These are phyloP conservation scores for Scaeva pyrastri DNA, from an alignment of 2,888 invertebrate species.

Conservation along the genomic window DNA sequence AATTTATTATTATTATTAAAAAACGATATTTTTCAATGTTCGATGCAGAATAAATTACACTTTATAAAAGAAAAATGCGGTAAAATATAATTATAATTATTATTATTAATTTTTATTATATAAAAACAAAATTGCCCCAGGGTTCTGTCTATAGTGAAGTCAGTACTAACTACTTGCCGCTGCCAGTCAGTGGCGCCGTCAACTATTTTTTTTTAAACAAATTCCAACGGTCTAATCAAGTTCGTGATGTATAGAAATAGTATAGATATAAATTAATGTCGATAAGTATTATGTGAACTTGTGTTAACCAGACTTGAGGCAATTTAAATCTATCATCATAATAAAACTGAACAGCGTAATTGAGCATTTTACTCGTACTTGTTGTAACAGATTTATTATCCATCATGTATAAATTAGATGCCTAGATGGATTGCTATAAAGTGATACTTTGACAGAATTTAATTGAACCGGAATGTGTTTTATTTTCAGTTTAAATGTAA, in stretches of 20 bases:
- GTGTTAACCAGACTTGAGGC: background rate
- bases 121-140: slow-evolving; percentile 32
- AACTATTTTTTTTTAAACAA: background rate
- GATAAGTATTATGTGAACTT: background rate
- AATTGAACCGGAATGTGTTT: slow-evolving; percentile 2
- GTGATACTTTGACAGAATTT: slow-evolving; percentile 28
- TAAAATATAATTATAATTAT: background rate
- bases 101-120: no score
- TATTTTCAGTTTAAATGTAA: background rate
- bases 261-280: no score
- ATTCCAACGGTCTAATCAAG: background rate
- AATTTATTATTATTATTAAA: background rate
- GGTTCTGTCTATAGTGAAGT: slow-evolving; percentile 19
- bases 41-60: background rate
- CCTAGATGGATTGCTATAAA: slow-evolving; percentile 44
- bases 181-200: background rate
- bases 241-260: no score
- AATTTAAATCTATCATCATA: slow-evolving; percentile 34
- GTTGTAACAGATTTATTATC: slow-evolving; percentile 16
- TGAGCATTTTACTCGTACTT: slow-evolving; percentile 12
- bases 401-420: slow-evolving; percentile 46
- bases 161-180: no score
- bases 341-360: slow-evolving; percentile 27
- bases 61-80: background rate
- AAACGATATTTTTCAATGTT: background rate